A percentile compares a stretch with the other conserved stretches of the same genome.
Evolutionary conservation across 2,113 vertebrate genomes (phyloP).

Genomic region (Melanerpes formicivorus): DNA sequence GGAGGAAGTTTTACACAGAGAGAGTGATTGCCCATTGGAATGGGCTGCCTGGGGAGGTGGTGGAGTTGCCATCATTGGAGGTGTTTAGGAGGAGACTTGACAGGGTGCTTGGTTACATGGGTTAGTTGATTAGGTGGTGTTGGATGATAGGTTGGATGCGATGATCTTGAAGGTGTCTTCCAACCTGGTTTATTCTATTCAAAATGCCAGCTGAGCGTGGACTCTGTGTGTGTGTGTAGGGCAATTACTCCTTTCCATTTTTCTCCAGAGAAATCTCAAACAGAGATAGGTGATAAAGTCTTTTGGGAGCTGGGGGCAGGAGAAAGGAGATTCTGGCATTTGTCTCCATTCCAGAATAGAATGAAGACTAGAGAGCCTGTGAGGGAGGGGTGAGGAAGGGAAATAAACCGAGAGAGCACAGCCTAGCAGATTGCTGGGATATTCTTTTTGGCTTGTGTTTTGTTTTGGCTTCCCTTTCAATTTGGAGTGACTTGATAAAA

Average conservation of each 20-base stretch:
- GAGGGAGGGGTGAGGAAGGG: neutral
- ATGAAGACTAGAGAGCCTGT: neutral
- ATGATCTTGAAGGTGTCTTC: no score
- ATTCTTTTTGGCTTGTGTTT: conserved; percentile 12
- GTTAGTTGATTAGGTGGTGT: no score
- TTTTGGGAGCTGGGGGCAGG: fast-evolving
- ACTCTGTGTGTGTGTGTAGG: neutral
- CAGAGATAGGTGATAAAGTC: neutral
- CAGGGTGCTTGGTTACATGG: no score
- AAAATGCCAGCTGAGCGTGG: neutral
- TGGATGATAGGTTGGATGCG: no score
- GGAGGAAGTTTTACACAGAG: no score
- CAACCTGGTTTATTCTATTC: no score
- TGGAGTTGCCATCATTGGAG: no score
- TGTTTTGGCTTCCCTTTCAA: conserved; percentile 25
- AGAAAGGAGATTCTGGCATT: neutral
- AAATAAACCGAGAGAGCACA: neutral
- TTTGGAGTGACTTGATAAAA: neutral
- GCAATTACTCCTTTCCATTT: neutral
- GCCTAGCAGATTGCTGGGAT: neutral
- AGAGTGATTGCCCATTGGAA: no score
- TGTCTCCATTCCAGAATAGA: neutral
- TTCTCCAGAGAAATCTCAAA: neutral
- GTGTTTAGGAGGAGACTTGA: no score
- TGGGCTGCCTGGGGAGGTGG: no score